phyloP scores from a whole-genome alignment of 2,113 vertebrate genomes.

The Gambusia affinis region DNA sequence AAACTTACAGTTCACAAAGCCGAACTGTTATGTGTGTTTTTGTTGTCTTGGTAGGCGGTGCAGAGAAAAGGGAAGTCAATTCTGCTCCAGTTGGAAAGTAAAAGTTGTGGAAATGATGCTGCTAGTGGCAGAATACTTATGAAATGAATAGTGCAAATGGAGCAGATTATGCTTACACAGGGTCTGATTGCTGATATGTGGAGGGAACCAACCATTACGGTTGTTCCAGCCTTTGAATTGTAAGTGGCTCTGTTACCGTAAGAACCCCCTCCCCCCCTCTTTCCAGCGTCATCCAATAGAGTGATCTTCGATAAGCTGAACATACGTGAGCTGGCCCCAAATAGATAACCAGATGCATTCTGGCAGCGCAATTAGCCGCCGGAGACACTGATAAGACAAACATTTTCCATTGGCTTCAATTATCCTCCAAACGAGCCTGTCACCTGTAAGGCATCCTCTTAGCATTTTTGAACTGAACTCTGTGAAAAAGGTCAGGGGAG shows the following conservation, averaged over 20 bases:
- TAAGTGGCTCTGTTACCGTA: slow-evolving; percentile 11
- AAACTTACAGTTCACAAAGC: too few species aligned
- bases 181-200: slow-evolving; percentile 11
- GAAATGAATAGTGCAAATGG: neutral
- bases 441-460: slow-evolving; percentile 22
- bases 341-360: slow-evolving; percentile 50
- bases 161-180: neutral
- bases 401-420: slow-evolving; percentile 13
- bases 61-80: neutral
- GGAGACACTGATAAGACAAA: slow-evolving; percentile 31
- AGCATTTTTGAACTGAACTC: slow-evolving; percentile 27
- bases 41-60: neutral
- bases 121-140: neutral
- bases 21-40: too few species aligned
- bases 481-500: slow-evolving; percentile 54
- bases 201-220: slow-evolving; percentile 24
- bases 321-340: neutral
- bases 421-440: neutral
- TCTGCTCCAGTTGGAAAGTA: neutral
- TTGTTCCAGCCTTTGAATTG: slow-evolving; percentile 35
- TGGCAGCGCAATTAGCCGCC: slow-evolving; percentile 31
- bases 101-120: neutral
- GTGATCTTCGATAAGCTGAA: slow-evolving; percentile 40
- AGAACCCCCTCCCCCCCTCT: neutral
- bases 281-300: slow-evolving; percentile 18